Base-by-base conservation (phyloP, 64 coral and sea anemone species). In the Acropora tenuis region DNA sequence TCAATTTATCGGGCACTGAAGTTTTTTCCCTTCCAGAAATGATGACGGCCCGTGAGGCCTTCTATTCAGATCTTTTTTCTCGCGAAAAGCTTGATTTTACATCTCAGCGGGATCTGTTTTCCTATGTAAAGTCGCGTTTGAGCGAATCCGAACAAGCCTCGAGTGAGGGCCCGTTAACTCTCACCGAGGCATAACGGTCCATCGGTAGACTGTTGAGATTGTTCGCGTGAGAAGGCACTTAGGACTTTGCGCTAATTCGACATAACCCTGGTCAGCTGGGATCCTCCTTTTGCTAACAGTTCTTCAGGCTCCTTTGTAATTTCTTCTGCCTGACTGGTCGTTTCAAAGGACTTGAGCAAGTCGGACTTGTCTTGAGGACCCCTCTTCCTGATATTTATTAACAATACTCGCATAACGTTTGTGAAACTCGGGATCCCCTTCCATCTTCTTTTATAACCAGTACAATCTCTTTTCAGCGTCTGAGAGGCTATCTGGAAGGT, bases 401-500 rank as follows among this genome's bases (percentile, higher is more conserved):
- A 94, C 43, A 52, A 94, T 86, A 42, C 50, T 74, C 4, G n/a
- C 60, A 60, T 90, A 94, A 52, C 83, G 72, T 50, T 94, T 88
- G 16, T 89, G 77, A 82, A 94, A 90, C 19, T 40, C 48, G 18
- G 49, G 47, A 30, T 94, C 84, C 50, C 53, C 90, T 75, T 86
- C 47, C 87, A 94, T 90, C 48, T 47, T 90, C 67, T 74, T 60
- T 66, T 88, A 74, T 61, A 91, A 55, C n/a, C 42, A 95, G 9
- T 86, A 65, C 59, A 95, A n/a, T 91, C 89, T 87, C 67, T 74
- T 91, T 41, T 86, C 77, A 20, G 88, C 75, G 8, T 61, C 86
- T 41, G 93, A 82, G n/a, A 79, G 42, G 60, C 77, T 95, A 50
- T 95, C 83, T 6, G 93, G 93, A 69, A 95, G 78, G 53, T 16